Base-by-base conservation (phyloP, 1,140 invertebrate genomes). In the Brachionus paranguensis region DNA sequence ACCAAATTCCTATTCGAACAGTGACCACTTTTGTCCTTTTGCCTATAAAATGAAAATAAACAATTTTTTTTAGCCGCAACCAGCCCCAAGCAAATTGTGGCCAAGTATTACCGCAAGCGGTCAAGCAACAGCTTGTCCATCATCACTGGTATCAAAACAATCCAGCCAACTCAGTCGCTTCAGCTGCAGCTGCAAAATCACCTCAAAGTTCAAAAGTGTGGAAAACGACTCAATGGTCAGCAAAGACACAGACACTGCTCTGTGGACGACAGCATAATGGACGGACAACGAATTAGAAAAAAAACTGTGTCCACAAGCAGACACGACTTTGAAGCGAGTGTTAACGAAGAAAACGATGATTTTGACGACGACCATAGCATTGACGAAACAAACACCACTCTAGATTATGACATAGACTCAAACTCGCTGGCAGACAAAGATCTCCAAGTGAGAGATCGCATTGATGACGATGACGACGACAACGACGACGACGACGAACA, bases 221-320 rank as follows among this genome's bases (percentile, higher is more conserved):
- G 43, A 14, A 76, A 76, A 50, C 29, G 41, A 76, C 43, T 50
- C 2, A 47, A 27, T 53, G 17, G 45, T n/a, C 72, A 76, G 7
- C n/a, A 60, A 14, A 76, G 72, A 76, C 8, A 27, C n/a, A 76
- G 72, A 50, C 72, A 76, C n/a, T 76, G 33, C 33, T 76, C 72
- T 24, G 72, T 76, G 3, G 72, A 76, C 50, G 72, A 76, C 1
- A 50, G 10, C 11, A 43, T 43, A 50, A 76, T 50, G 12, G 27
- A 50, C 29, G 53, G 27, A 29, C 72, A 76, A 76, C 20, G 45
- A 76, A 47, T 29, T n/a, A 76, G 72, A 53, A 76, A 76, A 47
- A 76, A 50, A 53, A 76, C 72, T 50, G 12, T 27, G 14, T 76
- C 45, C 17, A 76, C 47, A 3, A 27, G 17, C 12, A 47, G 14